Percentiles rank a stretch among this genome's conserved stretches.
Conservation (phyloP, 2,888 invertebrate species). For the Euplexia lucipara region DNA sequence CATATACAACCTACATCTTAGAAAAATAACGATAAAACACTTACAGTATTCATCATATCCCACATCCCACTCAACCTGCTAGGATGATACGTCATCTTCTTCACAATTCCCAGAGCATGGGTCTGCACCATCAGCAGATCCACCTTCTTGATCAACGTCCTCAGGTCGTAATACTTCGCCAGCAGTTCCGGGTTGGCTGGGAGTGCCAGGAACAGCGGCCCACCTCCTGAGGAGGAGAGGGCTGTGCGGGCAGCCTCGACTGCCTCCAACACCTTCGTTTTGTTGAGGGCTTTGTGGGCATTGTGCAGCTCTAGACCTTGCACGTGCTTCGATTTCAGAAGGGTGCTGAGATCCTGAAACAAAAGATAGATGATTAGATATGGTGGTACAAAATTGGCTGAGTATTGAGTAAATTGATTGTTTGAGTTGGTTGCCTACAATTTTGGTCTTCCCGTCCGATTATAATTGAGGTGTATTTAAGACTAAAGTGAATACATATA, state of each 20-base stretch:
- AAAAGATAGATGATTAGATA: constrained; percentile 36
- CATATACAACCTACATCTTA: too few relatives aligned
- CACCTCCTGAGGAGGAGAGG: constrained; percentile 85
- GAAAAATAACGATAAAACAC: constrained; percentile 61
- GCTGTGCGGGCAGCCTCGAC: constrained; percentile 85
- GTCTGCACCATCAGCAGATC: constrained; percentile 93
- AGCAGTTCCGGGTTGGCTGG: constrained; percentile 92
- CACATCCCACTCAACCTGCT: constrained; percentile 94
- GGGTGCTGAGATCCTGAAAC: constrained; percentile 89
- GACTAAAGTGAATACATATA: too few relatives aligned
- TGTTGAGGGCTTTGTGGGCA: constrained; percentile 89
- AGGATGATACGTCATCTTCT: constrained; percentile 94
- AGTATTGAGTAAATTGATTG: too few relatives aligned
- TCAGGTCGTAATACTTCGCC: constrained; percentile 94
- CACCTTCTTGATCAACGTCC: constrained; percentile 92
- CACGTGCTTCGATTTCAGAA: constrained; percentile 90
- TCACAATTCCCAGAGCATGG: constrained; percentile 92
- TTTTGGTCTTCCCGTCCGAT: too few relatives aligned
- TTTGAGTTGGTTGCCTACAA: too few relatives aligned
- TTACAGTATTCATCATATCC: constrained; percentile 94
- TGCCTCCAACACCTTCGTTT: constrained; percentile 86
- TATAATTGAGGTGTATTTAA: too few relatives aligned
- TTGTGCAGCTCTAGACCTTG: constrained; percentile 91
- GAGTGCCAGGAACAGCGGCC: constrained; percentile 91
- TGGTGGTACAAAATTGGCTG: background rate